Percentiles rank a stretch among this genome's conserved stretches.
Evolutionary conservation across 2,888 invertebrate species (phyloP).

Genomic region (Platynereis dumerilii): DNA sequence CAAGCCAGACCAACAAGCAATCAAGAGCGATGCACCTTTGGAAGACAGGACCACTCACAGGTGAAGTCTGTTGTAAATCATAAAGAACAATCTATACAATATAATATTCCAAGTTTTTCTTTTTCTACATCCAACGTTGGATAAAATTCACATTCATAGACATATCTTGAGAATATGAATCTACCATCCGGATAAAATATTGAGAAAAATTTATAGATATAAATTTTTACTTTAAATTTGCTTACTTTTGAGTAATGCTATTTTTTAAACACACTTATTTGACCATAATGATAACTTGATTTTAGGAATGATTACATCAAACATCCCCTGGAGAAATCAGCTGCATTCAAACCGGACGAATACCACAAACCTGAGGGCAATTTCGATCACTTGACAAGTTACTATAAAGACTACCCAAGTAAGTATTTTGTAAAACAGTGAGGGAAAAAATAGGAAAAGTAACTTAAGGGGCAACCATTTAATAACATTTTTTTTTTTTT

Average conservation of each 20-base stretch:
- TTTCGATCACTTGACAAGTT: conserved; percentile 56
- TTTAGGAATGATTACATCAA: conserved; percentile 56
- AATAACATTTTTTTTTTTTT: too few species aligned
- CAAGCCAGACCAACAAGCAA: conserved; percentile 49
- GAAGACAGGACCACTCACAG: conserved; percentile 55
- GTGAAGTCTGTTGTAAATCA: conserved; percentile 33
- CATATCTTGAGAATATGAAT: too few species aligned
- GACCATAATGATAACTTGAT: too few species aligned
- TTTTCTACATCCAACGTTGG: too few species aligned
- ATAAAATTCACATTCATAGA: background rate
- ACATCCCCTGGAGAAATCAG: conserved; percentile 53
- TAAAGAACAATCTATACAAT: background rate
- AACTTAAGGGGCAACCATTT: too few species aligned
- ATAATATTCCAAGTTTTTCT: too few species aligned
- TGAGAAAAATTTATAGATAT: too few species aligned
- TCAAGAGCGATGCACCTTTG: conserved; percentile 44
- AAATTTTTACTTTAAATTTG: too few species aligned
- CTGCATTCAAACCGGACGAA: conserved; percentile 45
- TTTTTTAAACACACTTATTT: too few species aligned
- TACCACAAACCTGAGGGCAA: conserved; percentile 56
- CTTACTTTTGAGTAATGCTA: too few species aligned
- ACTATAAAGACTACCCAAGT: conserved; percentile 60
- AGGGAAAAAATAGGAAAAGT: too few species aligned
- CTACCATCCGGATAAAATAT: too few species aligned
- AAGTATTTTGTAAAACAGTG: conserved; percentile 24